phyloP scores from a whole-genome alignment of 2,113 vertebrate genomes.

The Rhombomys opimus region DNA sequence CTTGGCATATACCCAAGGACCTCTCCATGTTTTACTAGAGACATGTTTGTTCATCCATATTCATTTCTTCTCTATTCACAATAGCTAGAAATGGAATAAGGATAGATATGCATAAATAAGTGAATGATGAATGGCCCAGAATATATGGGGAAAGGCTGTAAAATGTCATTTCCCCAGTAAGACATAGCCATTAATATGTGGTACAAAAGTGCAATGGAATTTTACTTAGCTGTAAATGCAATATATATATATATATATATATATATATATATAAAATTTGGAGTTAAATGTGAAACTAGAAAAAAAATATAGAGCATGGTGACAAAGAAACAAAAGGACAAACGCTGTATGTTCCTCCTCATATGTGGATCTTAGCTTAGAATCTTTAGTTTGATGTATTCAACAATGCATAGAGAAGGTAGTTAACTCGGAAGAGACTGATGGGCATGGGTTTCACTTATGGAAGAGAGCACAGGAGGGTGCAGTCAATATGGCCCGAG shows the following conservation, averaged over 20 bases:
- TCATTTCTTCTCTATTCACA: not conserved
- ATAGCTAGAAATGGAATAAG: not conserved
- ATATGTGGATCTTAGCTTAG: not conserved
- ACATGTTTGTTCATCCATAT: not conserved
- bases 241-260: too few relatives aligned
- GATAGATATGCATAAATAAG: not conserved
- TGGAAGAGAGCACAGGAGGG: not conserved
- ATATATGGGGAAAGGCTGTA: not conserved
- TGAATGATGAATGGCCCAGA: not conserved
- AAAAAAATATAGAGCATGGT: not conserved
- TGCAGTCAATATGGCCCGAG: rapidly evolving
- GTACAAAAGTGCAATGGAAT: not conserved
- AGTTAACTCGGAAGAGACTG: not conserved
- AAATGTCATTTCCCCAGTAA: not conserved
- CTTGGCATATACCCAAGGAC: not conserved
- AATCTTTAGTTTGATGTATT: not conserved
- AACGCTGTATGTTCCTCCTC: not conserved
- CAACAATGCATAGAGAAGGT: not conserved
- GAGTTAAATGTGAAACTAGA: not conserved
- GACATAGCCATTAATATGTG: not conserved
- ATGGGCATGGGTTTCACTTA: not conserved
- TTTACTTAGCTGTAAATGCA: not conserved
- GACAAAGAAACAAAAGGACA: not conserved
- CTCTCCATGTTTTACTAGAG: not conserved
- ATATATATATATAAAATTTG: not conserved